Conservation (phyloP, 2,797 vertebrate species). For the Acanthurus leucopareius region DNA sequence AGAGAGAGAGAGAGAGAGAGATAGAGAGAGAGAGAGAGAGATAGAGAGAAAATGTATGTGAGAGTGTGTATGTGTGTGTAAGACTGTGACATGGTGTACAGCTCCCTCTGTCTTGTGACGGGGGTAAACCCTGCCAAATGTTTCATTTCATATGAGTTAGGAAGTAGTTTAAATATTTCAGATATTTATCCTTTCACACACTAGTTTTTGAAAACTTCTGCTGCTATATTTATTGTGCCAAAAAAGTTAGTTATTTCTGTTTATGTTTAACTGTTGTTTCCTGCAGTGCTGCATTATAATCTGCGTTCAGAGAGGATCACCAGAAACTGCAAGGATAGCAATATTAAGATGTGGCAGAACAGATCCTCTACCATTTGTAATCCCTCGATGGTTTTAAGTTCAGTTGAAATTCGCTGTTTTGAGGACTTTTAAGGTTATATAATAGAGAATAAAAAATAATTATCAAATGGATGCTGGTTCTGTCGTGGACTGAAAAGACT, state of each 20-base stretch:
- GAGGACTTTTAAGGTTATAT: not conserved
- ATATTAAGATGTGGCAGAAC: not conserved
- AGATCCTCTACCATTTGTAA: not conserved
- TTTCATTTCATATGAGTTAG: not conserved
- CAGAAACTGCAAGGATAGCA: not conserved
- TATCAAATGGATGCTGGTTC: not conserved
- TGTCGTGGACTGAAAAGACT: not conserved
- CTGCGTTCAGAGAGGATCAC: not conserved
- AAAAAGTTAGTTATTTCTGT: not conserved
- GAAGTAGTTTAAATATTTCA: not conserved
- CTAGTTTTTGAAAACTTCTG: not conserved
- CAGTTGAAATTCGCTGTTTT: not conserved
- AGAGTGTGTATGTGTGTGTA: not conserved
- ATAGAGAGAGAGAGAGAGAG: no score
- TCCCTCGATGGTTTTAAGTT: not conserved
- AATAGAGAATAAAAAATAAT: not conserved
- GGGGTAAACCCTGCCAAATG: not conserved
- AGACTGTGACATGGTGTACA: not conserved
- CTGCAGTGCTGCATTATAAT: not conserved
- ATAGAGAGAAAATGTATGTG: not conserved
- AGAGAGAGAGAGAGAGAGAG: no score
- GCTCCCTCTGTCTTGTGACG: conserved; percentile 7
- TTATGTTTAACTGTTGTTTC: not conserved
- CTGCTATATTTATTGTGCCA: not conserved
- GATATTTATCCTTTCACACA: not conserved